A percentile compares a stretch with the other conserved stretches of the same genome.
Conservation (phyloP, 2,797 vertebrate genomes). For the Acomys russatus region DNA sequence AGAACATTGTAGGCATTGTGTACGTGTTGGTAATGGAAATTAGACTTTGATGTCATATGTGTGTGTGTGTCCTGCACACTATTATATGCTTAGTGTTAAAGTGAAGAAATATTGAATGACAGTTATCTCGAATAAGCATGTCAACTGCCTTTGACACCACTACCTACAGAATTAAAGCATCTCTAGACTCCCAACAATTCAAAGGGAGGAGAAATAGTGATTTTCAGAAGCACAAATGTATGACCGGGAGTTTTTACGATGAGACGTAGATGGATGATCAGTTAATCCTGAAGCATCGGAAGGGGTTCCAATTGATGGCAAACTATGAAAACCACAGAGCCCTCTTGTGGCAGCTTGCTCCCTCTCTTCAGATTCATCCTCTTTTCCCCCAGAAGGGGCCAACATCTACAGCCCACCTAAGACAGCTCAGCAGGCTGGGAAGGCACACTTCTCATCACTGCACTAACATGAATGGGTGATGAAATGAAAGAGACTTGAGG, state of each 20-base stretch:
- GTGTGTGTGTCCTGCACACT: not conserved
- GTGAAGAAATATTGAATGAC: not conserved
- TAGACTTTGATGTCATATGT: not conserved
- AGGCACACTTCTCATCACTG: not conserved
- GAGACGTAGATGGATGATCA: not conserved
- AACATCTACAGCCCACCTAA: not conserved
- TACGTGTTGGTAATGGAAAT: constrained; percentile 18
- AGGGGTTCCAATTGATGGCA: not conserved
- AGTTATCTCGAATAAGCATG: not conserved
- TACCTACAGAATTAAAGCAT: not conserved
- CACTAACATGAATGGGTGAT: not conserved
- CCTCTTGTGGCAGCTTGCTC: not conserved
- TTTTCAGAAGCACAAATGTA: not conserved
- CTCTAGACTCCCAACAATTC: not conserved
- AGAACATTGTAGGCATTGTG: not conserved
- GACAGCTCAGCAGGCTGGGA: not conserved
- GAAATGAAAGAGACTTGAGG: not conserved
- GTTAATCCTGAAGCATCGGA: constrained; percentile 2
- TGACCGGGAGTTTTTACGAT: not conserved
- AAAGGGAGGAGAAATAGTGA: not conserved
- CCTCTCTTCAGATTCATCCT: not conserved
- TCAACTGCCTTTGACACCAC: not conserved
- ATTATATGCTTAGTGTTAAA: not conserved
- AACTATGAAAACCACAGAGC: not conserved
- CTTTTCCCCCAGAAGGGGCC: not conserved